Percentiles rank a stretch among this genome's conserved stretches.
These are phyloP conservation scores for Brachionus asplanchnoidis DNA, from an alignment of 1,140 invertebrate species.

Conservation along the genomic window DNA sequence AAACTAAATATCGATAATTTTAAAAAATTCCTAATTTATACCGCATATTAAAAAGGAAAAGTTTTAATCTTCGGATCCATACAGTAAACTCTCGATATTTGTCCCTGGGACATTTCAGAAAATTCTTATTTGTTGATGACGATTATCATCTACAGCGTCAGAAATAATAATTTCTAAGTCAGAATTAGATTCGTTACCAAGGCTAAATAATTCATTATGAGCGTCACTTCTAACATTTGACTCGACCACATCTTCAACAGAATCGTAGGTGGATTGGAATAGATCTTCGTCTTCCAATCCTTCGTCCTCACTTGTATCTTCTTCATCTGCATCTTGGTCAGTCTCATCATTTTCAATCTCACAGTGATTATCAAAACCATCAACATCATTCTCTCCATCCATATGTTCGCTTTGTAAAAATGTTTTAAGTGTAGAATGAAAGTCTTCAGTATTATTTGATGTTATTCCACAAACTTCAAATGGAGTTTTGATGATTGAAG, in stretches of 20 bases:
- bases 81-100: no score
- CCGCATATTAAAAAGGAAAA: no score
- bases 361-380: background rate
- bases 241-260: background rate
- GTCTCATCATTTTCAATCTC: background rate
- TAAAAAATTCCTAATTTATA: no score
- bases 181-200: background rate
- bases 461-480: background rate
- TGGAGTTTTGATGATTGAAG: background rate
- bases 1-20: no score
- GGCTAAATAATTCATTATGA: background rate
- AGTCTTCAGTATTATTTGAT: background rate
- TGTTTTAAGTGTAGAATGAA: background rate
- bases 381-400: background rate
- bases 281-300: background rate
- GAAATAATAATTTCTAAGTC: background rate
- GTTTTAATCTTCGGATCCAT: no score
- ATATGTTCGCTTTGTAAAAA: background rate
- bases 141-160: background rate
- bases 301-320: background rate
- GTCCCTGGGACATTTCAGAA: no score
- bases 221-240: background rate
- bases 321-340: background rate
- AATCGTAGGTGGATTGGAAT: background rate
- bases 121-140: background rate